Base-by-base conservation (phyloP, 2,113 vertebrate species). In the Percopsis transmontana region DNA sequence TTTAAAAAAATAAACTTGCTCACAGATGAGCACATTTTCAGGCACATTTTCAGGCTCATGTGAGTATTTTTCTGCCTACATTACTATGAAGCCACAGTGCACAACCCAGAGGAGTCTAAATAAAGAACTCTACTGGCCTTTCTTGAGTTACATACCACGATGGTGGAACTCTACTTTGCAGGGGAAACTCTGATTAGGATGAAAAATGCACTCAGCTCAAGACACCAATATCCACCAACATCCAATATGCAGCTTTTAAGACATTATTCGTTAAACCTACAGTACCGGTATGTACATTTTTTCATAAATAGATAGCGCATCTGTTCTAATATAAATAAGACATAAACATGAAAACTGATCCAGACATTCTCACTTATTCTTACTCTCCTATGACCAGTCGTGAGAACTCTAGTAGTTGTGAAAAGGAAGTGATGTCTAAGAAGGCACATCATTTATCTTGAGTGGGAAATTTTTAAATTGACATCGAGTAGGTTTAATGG, bases 141-240 rank as follows among this genome's bases (percentile, higher is more conserved):
- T 83, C 87, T 88, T 67, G n/a, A 55, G 75, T 88, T 88, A 71
- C 79, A 62, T 21, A 70, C 56, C 5, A 8, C 54, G 58, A 72
- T 57, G 24, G 68, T 20, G 27, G 62, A 50, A 70, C 69, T 52
- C 55, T 19, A 27, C 39, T 64, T 70, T 66, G 53, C 18, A 68
- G 33, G 39, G 20, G 61, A 56, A 58, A 24, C 27, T 40, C 12
- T 57, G 47, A 56, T 74, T 40, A 61, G 69, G 63, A 74, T 77
- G 40, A 72, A 66, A 58, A 41, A 41, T 9, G 21, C 58, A 56
- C 51, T 58, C 8, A 20, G 23, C 55, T 69, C 54, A n/a, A n/a
- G n/a, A n/a, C n/a, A n/a, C n/a, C n/a, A n/a, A n/a, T 51, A 47
- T 51, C 41, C 7, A 24, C 27, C 10, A 3, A 2, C 53, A 50